Evolutionary conservation across 1,140 invertebrate species (phyloP).

Genomic region (Panagrolaimus sp.): DNA sequence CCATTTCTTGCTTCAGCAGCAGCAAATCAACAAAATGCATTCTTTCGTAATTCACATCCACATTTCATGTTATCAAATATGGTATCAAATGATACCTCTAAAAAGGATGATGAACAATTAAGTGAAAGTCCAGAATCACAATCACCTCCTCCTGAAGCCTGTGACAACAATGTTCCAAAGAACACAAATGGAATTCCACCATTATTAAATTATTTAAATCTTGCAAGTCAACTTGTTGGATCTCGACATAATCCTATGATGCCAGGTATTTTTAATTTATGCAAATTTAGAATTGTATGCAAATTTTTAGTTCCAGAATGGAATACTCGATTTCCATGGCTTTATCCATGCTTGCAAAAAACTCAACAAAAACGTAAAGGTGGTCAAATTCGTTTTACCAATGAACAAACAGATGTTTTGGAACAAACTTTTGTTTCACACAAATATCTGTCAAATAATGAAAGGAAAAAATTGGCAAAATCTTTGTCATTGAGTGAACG

Average conservation of each 20-base stretch:
- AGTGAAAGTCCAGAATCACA: conserved; percentile 5
- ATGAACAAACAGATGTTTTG: conserved; percentile 72
- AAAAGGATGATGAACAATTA: not conserved
- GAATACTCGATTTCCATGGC: conserved; percentile 39
- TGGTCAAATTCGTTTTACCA: conserved; percentile 67
- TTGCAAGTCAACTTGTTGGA: conserved; percentile 2
- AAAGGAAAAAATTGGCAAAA: conserved; percentile 71
- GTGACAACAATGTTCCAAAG: not conserved
- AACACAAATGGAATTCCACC: not conserved
- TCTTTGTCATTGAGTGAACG: conserved; percentile 71
- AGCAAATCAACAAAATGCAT: not conserved
- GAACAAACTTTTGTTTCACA: conserved; percentile 72
- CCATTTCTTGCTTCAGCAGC: not conserved
- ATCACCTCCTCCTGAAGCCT: not conserved
- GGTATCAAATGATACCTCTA: not conserved
- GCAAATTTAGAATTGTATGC: not conserved
- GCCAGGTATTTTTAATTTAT: conserved; percentile 2
- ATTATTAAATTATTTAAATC: conserved; percentile 14
- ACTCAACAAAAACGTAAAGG: conserved; percentile 54
- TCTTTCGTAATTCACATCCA: not conserved
- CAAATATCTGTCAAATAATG: conserved; percentile 76
- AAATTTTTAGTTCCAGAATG: conserved; percentile 19
- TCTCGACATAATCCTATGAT: conserved; percentile 4
- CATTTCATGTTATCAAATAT: conserved; percentile 10
- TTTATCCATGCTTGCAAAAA: conserved; percentile 44